phyloP scores from a whole-genome alignment of 2,797 vertebrate genomes.

The Tapera naevia region DNA sequence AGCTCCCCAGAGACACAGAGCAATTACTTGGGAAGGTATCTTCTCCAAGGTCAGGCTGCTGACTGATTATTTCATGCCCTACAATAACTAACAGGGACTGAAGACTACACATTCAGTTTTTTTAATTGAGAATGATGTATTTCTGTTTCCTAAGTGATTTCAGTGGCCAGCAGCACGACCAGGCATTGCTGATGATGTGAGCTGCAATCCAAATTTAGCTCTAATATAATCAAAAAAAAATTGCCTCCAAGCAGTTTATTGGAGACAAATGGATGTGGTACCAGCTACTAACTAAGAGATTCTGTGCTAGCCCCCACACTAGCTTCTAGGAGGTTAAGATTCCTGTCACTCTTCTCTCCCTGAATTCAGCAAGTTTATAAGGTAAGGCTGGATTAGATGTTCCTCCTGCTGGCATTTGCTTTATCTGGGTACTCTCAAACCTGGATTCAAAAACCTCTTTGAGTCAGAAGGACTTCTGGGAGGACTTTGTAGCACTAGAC shows the following conservation, averaged over 20 bases:
- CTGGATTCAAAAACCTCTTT: background rate
- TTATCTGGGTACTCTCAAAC: background rate
- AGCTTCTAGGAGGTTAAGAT: background rate
- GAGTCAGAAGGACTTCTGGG: background rate
- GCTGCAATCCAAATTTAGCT: background rate
- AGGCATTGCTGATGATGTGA: background rate
- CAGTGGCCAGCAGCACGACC: fast-evolving
- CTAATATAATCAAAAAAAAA: background rate
- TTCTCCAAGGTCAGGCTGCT: background rate
- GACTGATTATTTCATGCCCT: background rate
- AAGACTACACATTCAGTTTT: background rate
- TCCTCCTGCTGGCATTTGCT: background rate
- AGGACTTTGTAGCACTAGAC: background rate
- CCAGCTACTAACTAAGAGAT: background rate
- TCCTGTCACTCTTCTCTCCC: background rate
- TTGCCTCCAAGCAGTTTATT: background rate
- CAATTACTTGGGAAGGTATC: background rate
- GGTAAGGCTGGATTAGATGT: background rate
- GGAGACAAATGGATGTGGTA: background rate
- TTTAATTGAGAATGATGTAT: background rate
- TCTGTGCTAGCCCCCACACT: background rate
- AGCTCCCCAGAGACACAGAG: background rate
- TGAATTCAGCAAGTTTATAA: background rate
- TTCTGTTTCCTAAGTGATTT: background rate
- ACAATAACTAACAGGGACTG: background rate